Evolutionary conservation across 2,797 vertebrate genomes (phyloP), one percentile per base, ranked within the genome.

Genomic region (Sphaeramia orbicularis): DNA sequence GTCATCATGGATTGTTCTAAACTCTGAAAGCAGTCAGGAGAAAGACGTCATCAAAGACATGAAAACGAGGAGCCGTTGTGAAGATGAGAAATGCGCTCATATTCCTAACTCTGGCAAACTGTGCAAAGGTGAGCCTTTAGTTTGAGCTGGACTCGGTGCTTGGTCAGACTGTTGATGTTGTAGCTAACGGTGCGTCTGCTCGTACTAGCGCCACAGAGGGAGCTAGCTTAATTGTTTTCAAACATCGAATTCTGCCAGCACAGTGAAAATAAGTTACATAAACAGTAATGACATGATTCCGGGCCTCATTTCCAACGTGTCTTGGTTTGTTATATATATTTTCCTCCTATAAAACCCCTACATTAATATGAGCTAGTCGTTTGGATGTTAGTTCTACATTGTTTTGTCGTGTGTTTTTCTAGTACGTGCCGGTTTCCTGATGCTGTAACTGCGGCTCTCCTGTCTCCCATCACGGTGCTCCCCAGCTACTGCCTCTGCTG

Each of bases 401-500:
- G 24, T 35, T 35, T 35, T 10, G 32, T 35, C 32, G 32, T 35
- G 32, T 35, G 8, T 32, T 32, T 10, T 35, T 35, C 24, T 45
- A 65, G 62, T 11, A 59, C 24, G 56, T n/a, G 41, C 30, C 63
- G 13, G 30, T 43, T 65, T 80, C 38, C 49, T 71, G 45, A 64
- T 53, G 15, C 52, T 16, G 47, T 44, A 49, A 57, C 40, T 69
- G 59, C 44, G 40, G 0, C 42, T 48, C 15, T 7, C 48, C 30
- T 35, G 11, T 71, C 79, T 83, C 47, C 62, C 52, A 36, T 65
- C 48, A 35, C 64, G 50, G 59, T 69, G 71, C 65, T 76, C 78
- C 76, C 76, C 61, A 51, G 65, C 60, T 44, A 61, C 67, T 38
- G 74, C 49, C 40, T 62, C 56, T 44, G 90, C 80, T 81, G 88